Evolutionary conservation across 2,797 vertebrate genomes (phyloP), one percentile per base, ranked within the genome.

Genomic region (Melopsittacus undulatus): DNA sequence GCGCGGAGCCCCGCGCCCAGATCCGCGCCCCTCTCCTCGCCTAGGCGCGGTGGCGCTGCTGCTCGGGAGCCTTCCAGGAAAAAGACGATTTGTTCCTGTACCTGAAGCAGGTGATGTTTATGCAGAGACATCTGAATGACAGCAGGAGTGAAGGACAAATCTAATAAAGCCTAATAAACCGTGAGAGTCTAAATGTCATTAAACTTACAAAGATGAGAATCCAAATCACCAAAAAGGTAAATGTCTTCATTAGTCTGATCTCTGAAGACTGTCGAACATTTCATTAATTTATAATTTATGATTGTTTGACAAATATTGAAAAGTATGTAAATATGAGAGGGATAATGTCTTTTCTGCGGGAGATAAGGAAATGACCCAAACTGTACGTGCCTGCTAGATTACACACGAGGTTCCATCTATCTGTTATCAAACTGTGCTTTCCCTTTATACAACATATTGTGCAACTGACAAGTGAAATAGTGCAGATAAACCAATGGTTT

Each of bases 251-350:
- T 99, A 99, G 99, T 98, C 97, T 97, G 97, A 99, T 99, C 98
- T 99, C 98, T 98, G 98, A 99, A 99, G 98, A 98, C 98, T 98
- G 98, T 98, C 98, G 98, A 99, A 99, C 98, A 99, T 99, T 99
- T 99, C 99, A 99, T 99, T 99, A 99, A 99, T 99, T 99, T 99
- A 98, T 99, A 99, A 99, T 99, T 99, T 99, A 99, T 99, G 98
- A 99, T 99, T 99, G 99, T 99, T 99, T 99, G 99, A 99, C 99
- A 99, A 99, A 99, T 99, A 99, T 99, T 99, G 98, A 98, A 98
- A 98, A 99, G 99, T 99, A 99, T 99, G 99, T 99, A 99, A 99
- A 99, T 99, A 99, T 98, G 99, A 98, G 98, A 95, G 94, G 98
- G 98, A 96, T 99, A 99, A 99, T 99, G 99, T 99, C 96, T 99